Conservation (phyloP, 2,797 vertebrate species). For the Lithobates pipiens region DNA sequence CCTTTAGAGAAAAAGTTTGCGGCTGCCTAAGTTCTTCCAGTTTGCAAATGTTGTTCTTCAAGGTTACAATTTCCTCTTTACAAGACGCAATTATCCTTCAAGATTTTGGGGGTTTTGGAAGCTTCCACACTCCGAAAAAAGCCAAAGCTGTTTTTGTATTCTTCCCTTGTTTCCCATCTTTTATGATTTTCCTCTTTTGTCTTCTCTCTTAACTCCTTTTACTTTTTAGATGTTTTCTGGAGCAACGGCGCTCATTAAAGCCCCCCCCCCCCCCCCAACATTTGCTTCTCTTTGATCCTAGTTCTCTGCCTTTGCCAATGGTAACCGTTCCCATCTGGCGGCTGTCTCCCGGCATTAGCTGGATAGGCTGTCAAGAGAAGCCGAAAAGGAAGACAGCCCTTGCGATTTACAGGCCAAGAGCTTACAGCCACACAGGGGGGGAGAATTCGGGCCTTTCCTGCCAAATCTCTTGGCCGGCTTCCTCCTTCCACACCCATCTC, state of each 20-base stretch:
- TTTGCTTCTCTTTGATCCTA: constrained; percentile 50
- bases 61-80: background rate
- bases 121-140: background rate
- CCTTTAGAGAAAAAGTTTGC: background rate
- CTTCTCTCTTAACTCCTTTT: constrained; percentile 11
- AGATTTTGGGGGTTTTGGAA: background rate
- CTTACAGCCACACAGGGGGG: constrained; percentile 28
- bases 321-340: constrained; percentile 60
- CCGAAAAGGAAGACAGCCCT: constrained; percentile 41
- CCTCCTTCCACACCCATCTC: constrained; percentile 45
- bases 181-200: constrained; percentile 30
- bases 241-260: constrained; percentile 45
- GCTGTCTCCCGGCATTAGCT: constrained; percentile 58
- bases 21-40: background rate
- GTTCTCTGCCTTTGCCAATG: constrained; percentile 40
- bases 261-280: constrained; percentile 39
- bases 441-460: constrained; percentile 23
- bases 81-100: background rate
- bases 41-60: background rate
- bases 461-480: constrained; percentile 51
- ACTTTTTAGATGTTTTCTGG: constrained; percentile 18
- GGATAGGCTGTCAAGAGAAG: constrained; percentile 36
- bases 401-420: constrained; percentile 44
- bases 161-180: constrained; percentile 13
- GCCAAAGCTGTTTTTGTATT: constrained; percentile 33